Percentiles rank a stretch among this genome's conserved stretches.
phyloP scores from a whole-genome alignment of 2,888 invertebrate genomes.

The Pocota personata region DNA sequence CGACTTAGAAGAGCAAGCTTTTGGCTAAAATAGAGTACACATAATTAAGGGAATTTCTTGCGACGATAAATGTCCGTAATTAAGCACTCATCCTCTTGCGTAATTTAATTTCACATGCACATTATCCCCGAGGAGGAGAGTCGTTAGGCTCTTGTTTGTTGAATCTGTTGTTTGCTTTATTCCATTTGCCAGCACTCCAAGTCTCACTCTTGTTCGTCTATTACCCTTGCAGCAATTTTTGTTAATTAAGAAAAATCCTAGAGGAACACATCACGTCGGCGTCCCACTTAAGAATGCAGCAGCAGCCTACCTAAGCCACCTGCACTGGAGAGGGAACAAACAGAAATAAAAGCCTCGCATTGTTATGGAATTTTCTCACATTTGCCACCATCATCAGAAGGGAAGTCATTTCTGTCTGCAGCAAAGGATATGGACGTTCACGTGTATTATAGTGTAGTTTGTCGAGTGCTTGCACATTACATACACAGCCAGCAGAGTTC shows the following conservation, averaged over 20 bases:
- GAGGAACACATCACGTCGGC: slow-evolving; percentile 51
- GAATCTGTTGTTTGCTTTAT: slow-evolving; percentile 71
- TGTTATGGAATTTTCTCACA: slow-evolving; percentile 73
- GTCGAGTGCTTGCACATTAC: slow-evolving; percentile 26
- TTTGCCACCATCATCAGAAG: slow-evolving; percentile 38
- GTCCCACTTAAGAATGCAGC: slow-evolving; percentile 32
- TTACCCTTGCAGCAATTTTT: slow-evolving; percentile 73
- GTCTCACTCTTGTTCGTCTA: slow-evolving; percentile 72
- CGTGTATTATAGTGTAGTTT: slow-evolving; percentile 7
- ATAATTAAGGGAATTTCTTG: slow-evolving; percentile 72
- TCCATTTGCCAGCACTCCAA: slow-evolving; percentile 66
- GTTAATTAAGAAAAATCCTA: slow-evolving; percentile 74
- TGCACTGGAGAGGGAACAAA: slow-evolving; percentile 41
- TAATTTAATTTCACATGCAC: slow-evolving; percentile 83
- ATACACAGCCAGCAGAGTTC: neutral
- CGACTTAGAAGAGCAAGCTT: slow-evolving; percentile 60
- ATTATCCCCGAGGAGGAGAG: slow-evolving; percentile 68
- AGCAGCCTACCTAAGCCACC: neutral
- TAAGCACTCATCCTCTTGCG: slow-evolving; percentile 83
- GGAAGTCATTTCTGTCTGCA: slow-evolving; percentile 42
- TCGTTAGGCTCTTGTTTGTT: slow-evolving; percentile 71
- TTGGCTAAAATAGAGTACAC: slow-evolving; percentile 67
- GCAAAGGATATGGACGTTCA: neutral
- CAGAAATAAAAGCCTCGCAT: slow-evolving; percentile 52
- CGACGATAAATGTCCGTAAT: slow-evolving; percentile 81